These are phyloP conservation scores for Platycheirus albimanus DNA, from an alignment of 2,888 invertebrate species.

Conservation along the genomic window DNA sequence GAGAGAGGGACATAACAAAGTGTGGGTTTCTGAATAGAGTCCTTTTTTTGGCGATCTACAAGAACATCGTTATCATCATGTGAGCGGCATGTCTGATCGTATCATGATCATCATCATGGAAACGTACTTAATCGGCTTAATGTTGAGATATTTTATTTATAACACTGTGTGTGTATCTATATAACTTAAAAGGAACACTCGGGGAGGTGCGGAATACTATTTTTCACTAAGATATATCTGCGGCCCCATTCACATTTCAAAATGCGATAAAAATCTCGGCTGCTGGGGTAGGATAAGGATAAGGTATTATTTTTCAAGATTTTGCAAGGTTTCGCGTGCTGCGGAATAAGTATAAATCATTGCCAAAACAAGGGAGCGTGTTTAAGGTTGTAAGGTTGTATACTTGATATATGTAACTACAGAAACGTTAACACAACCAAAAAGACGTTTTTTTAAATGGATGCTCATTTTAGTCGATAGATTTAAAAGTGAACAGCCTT, in stretches of 20 bases:
- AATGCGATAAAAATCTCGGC: constrained; percentile 69
- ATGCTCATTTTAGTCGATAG: no score
- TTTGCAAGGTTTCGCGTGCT: constrained; percentile 45
- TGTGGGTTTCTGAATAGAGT: constrained; percentile 54
- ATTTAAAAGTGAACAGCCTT: no score
- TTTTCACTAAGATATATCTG: constrained; percentile 65
- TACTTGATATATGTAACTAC: no score
- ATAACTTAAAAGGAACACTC: not conserved
- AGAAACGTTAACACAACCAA: no score
- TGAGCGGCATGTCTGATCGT: constrained; percentile 73
- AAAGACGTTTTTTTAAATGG: no score
- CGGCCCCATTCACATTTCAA: constrained; percentile 67
- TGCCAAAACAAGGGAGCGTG: constrained; percentile 56
- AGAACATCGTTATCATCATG: constrained; percentile 66
- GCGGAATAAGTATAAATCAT: constrained; percentile 59
- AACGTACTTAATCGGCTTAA: constrained; percentile 73
- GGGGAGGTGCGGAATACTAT: constrained; percentile 22
- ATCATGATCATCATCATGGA: constrained; percentile 70
- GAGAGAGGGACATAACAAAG: not conserved
- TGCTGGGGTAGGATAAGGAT: constrained; percentile 37
- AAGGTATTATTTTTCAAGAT: constrained; percentile 72
- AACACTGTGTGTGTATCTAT: constrained; percentile 56
- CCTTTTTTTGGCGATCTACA: constrained; percentile 35
- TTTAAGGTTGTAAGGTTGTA: constrained; percentile 20
- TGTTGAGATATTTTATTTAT: constrained; percentile 72